Percentiles rank a stretch among this genome's conserved stretches.
Conservation (phyloP, 2,888 invertebrate species). For the Thereva nobilitata region DNA sequence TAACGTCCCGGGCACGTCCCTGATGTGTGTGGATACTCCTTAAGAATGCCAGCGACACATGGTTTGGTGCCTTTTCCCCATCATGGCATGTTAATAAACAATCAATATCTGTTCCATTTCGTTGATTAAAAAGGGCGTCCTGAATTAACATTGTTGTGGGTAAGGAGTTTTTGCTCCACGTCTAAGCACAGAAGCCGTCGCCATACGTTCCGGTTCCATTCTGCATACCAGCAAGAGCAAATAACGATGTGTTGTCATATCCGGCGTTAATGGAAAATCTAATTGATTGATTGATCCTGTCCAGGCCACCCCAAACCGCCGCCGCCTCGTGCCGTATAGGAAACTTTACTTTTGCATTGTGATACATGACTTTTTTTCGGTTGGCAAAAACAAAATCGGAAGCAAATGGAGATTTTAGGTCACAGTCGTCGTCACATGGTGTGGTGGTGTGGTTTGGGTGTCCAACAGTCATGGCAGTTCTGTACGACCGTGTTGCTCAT, state of each 20-base stretch:
- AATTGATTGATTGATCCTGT: constrained; percentile 48
- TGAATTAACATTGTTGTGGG: constrained; percentile 17
- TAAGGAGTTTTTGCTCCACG: constrained; percentile 21
- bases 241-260: constrained; percentile 47
- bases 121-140: constrained; percentile 46
- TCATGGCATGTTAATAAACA: constrained; percentile 47
- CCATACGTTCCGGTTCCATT: constrained; percentile 31
- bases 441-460: too few species aligned
- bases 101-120: constrained; percentile 48
- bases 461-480: too few species aligned
- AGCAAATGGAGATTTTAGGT: constrained; percentile 7
- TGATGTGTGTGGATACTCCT: too few species aligned
- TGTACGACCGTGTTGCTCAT: too few species aligned
- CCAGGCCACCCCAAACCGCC: constrained; percentile 10
- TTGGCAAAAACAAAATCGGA: not conserved
- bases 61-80: not conserved
- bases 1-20: too few species aligned
- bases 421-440: too few species aligned
- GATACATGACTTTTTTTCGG: constrained; percentile 6
- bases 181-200: constrained; percentile 5
- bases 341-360: constrained; percentile 4
- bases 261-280: constrained; percentile 49
- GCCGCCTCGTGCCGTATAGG: not conserved
- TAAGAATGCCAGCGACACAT: constrained; percentile 32
- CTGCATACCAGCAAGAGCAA: constrained; percentile 26